These are phyloP conservation scores for Creontiades dilutus DNA, from an alignment of 2,888 invertebrate species.

Conservation along the genomic window DNA sequence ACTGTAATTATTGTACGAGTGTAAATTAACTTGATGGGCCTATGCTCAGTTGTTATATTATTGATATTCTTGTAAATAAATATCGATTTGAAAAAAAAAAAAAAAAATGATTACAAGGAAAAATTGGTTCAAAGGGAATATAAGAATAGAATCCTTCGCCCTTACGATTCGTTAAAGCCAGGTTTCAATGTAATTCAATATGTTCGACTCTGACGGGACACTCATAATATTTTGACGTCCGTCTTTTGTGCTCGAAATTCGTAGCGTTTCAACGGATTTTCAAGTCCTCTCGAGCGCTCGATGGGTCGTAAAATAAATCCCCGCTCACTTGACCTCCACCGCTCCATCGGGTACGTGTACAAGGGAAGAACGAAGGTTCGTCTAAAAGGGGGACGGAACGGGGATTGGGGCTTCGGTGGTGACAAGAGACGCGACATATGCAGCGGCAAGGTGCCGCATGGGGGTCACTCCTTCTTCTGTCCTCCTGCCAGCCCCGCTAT, in stretches of 20 bases:
- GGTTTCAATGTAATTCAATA: no score
- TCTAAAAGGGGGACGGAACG: neutral
- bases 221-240: conserved; percentile 49
- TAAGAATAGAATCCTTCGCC: no score
- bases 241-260: neutral
- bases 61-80: no score
- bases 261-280: neutral
- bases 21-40: no score
- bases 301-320: conserved; percentile 51
- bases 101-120: no score
- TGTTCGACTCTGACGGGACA: neutral
- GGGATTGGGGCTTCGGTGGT: neutral
- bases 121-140: no score
- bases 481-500: neutral
- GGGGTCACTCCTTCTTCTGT: conserved; percentile 17
- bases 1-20: no score
- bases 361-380: neutral
- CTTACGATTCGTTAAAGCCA: no score
- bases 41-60: no score
- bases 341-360: neutral
- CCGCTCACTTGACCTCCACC: conserved; percentile 27
- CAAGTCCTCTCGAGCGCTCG: conserved; percentile 33
- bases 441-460: conserved; percentile 27
- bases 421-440: neutral
- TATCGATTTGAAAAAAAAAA: no score